Percentiles rank a stretch among this genome's conserved stretches.
Conservation (phyloP, 2,113 vertebrate genomes). For the Eulacestoma nigropectus region DNA sequence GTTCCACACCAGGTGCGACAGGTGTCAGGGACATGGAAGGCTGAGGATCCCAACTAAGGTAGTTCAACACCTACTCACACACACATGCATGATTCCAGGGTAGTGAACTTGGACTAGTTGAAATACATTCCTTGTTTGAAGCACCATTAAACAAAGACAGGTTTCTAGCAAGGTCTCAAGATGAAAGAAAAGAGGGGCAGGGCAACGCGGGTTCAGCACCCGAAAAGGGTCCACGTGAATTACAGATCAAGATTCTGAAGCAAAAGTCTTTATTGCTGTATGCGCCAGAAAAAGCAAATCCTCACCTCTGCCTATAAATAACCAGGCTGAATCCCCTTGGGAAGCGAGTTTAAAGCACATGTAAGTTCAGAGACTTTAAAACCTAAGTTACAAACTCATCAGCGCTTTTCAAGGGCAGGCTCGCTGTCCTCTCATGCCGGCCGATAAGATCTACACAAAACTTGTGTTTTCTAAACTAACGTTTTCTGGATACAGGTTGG, state of each 20-base stretch:
- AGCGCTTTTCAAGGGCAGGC: conserved; percentile 71
- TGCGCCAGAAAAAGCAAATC: conserved; percentile 53
- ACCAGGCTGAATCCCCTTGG: conserved; percentile 24
- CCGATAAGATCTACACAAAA: conserved; percentile 55
- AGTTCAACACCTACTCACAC: conserved; percentile 47
- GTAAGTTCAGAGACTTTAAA: conserved; percentile 57
- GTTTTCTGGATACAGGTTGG: conserved; percentile 54
- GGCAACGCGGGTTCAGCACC: neutral
- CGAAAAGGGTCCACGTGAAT: conserved; percentile 45
- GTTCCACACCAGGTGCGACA: neutral
- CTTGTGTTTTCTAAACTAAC: conserved; percentile 42
- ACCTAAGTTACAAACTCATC: conserved; percentile 59
- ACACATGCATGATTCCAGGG: conserved; percentile 47
- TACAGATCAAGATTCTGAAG: conserved; percentile 16
- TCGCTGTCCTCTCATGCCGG: conserved; percentile 71
- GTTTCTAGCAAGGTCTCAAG: conserved; percentile 44
- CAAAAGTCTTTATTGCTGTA: conserved; percentile 69
- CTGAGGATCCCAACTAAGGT: neutral
- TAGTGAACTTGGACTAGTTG: conserved; percentile 28
- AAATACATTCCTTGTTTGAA: conserved; percentile 70
- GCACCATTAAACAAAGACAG: conserved; percentile 66
- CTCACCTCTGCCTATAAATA: conserved; percentile 49
- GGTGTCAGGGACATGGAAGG: conserved; percentile 2
- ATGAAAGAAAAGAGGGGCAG: neutral
- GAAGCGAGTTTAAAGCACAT: conserved; percentile 57